Percentiles rank a stretch among this genome's conserved stretches.
phyloP scores from a whole-genome alignment of 2,888 invertebrate genomes.

The Agrochola circellaris region DNA sequence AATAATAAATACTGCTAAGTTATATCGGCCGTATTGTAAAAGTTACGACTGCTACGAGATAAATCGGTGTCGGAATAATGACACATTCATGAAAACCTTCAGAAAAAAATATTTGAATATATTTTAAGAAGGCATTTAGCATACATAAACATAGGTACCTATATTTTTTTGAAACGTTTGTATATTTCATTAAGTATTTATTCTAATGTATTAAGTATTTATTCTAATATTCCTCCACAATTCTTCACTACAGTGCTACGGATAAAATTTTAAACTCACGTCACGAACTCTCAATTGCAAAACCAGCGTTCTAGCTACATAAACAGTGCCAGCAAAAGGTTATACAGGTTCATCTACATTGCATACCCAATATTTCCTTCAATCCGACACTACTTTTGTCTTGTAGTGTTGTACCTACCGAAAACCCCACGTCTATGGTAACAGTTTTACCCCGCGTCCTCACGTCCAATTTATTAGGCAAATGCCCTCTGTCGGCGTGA shows the following conservation, averaged over 20 bases:
- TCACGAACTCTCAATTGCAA: not conserved
- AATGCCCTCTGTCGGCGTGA: too few relatives aligned
- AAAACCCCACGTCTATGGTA: not conserved
- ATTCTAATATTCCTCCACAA: too few relatives aligned
- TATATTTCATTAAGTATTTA: not conserved
- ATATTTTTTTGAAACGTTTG: not conserved
- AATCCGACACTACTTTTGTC: not conserved
- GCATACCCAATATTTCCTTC: not conserved
- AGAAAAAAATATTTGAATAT: not conserved
- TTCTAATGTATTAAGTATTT: not conserved
- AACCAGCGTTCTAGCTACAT: not conserved
- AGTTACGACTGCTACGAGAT: not conserved
- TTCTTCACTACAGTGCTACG: not conserved
- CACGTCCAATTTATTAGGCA: too few relatives aligned
- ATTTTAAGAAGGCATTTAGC: not conserved
- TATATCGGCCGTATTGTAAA: too few relatives aligned
- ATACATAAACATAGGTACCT: not conserved
- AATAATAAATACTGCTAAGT: constrained; percentile 8
- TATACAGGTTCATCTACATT: not conserved
- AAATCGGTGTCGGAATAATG: not conserved
- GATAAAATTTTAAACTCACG: not conserved
- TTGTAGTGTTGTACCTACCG: too few relatives aligned
- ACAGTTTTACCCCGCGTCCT: not conserved
- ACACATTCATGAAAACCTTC: not conserved
- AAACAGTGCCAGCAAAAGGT: not conserved